Base-by-base conservation (phyloP, 1,140 invertebrate species). In the Callitettix versicolor region DNA sequence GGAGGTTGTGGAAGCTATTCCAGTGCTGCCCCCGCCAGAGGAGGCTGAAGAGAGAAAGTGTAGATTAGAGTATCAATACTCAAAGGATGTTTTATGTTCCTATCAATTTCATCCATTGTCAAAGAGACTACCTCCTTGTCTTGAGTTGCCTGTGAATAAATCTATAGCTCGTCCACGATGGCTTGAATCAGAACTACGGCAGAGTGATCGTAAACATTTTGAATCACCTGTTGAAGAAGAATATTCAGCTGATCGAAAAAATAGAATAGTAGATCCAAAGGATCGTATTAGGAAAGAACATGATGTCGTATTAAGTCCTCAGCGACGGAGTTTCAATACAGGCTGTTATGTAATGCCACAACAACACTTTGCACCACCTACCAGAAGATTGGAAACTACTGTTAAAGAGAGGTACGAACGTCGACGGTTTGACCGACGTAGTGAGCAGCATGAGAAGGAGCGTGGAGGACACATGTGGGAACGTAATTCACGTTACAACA, bases 271-370 rank as follows among this genome's bases (percentile, higher is more conserved):
- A n/a, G 83, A 88, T 70, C 85, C 85, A 1, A 77, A 83, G 34
- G 86, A 88, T 64, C 76, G 86, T 34, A 74, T 91, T 42, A 83
- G 86, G 41, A 85, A 87, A 64, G 88, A 90, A 65, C 83, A 84
- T 65, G 85, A 88, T 67, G 89, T 91, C 58, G 82, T 90, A 42
- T 68, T 91, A 48, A 86, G 84, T 65, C 88, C 88, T 40, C 87
- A 90, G 65, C 75, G 88, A 6, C 76, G 82, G 38, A 86, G 82
- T 67, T 91, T 91, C 74, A 86, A 84, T 59, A 85, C 85, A 12
- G 88, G 88, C 46, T 91, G 88, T 70, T 84, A 78, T 56, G 81
- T 84, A 22, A 22, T 26, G 38, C 76, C 66, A 47, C 71, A 59
- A 12, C 53, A 55, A 22, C 42, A 55, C 24, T 15, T 15, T 22